Percentiles rank a stretch among this genome's conserved stretches.
Evolutionary conservation across 1,140 invertebrate species (phyloP).

Genomic region (Theocolax elegans): DNA sequence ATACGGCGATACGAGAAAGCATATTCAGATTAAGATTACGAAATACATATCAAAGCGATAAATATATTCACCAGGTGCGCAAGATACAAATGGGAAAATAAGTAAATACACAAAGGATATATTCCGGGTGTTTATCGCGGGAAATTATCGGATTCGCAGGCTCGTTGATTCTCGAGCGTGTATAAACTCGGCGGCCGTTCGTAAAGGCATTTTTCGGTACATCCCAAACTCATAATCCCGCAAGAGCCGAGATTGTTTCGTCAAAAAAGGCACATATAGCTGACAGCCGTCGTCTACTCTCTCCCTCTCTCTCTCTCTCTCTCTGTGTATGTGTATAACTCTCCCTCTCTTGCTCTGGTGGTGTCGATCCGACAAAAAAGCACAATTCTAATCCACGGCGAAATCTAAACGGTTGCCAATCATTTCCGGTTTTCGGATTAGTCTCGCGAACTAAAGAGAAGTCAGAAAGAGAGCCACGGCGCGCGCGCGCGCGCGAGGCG

Average conservation of each 20-base stretch:
- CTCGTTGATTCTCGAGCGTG: no score
- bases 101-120: not conserved
- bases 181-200: not conserved
- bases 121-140: not conserved
- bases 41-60: not conserved
- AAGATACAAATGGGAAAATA: not conserved
- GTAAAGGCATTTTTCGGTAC: conserved; percentile 14
- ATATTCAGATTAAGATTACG: no score
- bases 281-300: conserved; percentile 19
- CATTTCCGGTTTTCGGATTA: conserved; percentile 69
- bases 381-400: conserved; percentile 61
- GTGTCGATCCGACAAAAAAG: conserved; percentile 45
- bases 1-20: no score
- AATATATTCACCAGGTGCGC: not conserved
- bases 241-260: conserved; percentile 56
- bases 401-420: conserved; percentile 69
- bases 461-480: conserved; percentile 43
- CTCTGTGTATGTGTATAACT: no score
- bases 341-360: not conserved
- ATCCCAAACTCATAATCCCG: conserved; percentile 40
- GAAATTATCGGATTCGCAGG: conserved; percentile 1
- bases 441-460: conserved; percentile 53
- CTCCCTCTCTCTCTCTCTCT: not conserved
- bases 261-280: conserved; percentile 47
- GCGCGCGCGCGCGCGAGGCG: conserved; percentile 40